Evolutionary conservation across 2,113 vertebrate species (phyloP).

Genomic region (Cygnus buccinator): DNA sequence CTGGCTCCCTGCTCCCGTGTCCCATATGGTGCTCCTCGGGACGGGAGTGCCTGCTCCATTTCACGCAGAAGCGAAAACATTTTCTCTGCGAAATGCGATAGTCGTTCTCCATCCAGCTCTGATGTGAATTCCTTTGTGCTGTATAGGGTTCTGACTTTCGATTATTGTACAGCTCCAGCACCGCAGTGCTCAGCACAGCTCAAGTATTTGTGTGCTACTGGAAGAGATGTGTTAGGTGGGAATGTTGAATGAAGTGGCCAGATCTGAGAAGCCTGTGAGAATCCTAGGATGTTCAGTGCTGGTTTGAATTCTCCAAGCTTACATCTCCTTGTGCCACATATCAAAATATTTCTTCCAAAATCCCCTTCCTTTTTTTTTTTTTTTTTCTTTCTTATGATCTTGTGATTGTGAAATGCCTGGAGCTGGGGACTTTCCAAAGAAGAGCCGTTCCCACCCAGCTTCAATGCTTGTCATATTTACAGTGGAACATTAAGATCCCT

Average conservation of each 20-base stretch:
- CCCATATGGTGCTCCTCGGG: constrained; percentile 54
- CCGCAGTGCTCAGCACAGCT: not conserved
- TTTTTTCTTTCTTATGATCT: not conserved
- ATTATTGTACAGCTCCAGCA: not conserved
- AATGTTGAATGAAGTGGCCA: not conserved
- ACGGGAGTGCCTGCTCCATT: not conserved
- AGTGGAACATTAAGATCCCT: not conserved
- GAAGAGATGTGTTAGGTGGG: not conserved
- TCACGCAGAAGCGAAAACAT: not conserved
- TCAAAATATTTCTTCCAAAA: constrained; percentile 4
- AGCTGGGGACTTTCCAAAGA: not conserved
- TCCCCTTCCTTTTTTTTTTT: not conserved
- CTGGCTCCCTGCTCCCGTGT: constrained; percentile 31
- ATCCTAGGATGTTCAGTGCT: not conserved
- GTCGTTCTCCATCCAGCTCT: not conserved
- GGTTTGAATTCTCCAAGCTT: not conserved
- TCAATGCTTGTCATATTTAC: not conserved
- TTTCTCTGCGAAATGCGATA: not conserved
- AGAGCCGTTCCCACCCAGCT: not conserved
- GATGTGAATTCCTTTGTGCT: not conserved
- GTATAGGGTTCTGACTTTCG: not conserved
- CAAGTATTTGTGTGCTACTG: not conserved
- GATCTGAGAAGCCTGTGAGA: not conserved
- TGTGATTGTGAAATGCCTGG: not conserved
- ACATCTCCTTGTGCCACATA: not conserved